Base-by-base conservation (phyloP, 2,113 vertebrate species). In the Pipa parva region DNA sequence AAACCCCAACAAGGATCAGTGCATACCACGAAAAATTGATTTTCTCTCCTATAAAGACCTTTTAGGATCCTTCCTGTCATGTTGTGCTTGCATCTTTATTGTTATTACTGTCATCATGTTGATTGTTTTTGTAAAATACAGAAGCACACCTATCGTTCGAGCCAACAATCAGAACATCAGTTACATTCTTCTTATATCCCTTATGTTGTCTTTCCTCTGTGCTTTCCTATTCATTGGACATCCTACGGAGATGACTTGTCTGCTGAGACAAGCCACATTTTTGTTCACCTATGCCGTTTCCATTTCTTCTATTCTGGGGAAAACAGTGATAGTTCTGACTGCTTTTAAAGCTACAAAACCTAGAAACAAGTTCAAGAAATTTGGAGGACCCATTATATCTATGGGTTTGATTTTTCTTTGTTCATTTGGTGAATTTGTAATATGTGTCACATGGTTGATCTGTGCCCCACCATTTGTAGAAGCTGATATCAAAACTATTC, bases 191-290 rank as follows among this genome's bases (percentile, higher is more conserved):
- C 25, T 75, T 63, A 73, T 86, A 25, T 80, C 85, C 1, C 62
- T 85, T 56, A 71, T 63, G 11, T 57, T 84, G 10, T 86, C 83
- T 62, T 86, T 84, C 39, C 78, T 86, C 18, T 85, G 85, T 57
- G 77, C 56, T 15, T 66, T 61, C 7, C 28, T 72, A 25, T 66
- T 66, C 13, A 61, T 61, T 48, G 28, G 37, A 1, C 13, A 15
- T 5, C 49, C 63, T 20, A 57, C 20, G 2, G 25, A 1, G n/a
- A 27, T 31, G 12, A 49, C 15, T 18, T 72, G 63, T 13, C 25
- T 55, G 24, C 31, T 62, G 15, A 28, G n/a, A 24, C 71, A 67
- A 55, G 27, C 39, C 22, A 11, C 9, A 36, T 72, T 62, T 62
- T 27, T 22, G 18, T 12, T 67, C 3, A 25, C 24, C 8, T 72